A percentile compares a stretch with the other conserved stretches of the same genome.
Conservation (phyloP, 2,888 invertebrate species). For the Lampropteryx suffumata region DNA sequence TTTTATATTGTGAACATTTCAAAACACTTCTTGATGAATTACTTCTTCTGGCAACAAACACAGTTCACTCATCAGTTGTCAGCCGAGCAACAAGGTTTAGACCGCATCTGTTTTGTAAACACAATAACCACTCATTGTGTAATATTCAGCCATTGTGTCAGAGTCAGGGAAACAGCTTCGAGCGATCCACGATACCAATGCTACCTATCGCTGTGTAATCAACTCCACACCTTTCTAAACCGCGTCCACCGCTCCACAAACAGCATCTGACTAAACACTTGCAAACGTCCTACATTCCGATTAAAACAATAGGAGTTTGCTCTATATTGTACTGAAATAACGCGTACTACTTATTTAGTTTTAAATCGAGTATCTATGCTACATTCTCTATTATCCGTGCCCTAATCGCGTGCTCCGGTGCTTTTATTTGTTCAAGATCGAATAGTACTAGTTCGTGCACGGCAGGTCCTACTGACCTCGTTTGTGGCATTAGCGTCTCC, state of each 20-base stretch:
- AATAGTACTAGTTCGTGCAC: constrained; percentile 45
- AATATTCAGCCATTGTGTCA: constrained; percentile 50
- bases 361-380: constrained; percentile 39
- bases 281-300: constrained; percentile 36
- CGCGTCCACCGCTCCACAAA: constrained; percentile 38
- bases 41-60: constrained; percentile 1
- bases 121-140: constrained; percentile 56
- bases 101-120: constrained; percentile 53
- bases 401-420: constrained; percentile 44
- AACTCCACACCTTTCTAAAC: constrained; percentile 36
- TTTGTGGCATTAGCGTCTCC: constrained; percentile 61
- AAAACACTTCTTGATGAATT: too few species aligned
- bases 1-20: too few species aligned
- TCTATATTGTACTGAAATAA: constrained; percentile 17
- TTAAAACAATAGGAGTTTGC: constrained; percentile 38
- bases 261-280: constrained; percentile 46
- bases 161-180: constrained; percentile 53
- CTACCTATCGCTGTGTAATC: constrained; percentile 27
- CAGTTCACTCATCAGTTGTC: neutral
- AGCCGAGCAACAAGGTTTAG: constrained; percentile 48
- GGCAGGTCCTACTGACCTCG: constrained; percentile 63
- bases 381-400: constrained; percentile 36
- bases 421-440: constrained; percentile 57
- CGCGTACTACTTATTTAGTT: constrained; percentile 33
- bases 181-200: constrained; percentile 30